A percentile compares a stretch with the other conserved stretches of the same genome.
phyloP scores from a whole-genome alignment of 2,888 invertebrate species.

The Pseudococcus longispinus region DNA sequence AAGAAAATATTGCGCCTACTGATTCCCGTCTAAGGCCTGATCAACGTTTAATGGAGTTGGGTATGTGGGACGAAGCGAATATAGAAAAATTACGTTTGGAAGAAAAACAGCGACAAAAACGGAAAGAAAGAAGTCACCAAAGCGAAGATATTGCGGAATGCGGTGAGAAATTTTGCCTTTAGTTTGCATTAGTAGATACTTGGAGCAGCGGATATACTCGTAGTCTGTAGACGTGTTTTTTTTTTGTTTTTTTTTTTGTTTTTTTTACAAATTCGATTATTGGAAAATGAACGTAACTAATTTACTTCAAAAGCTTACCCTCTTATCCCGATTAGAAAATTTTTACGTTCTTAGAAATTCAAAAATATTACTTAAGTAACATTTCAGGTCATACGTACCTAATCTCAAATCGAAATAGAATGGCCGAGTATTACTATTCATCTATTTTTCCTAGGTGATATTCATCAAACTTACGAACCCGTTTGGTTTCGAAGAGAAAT shows the following conservation, averaged over 20 bases:
- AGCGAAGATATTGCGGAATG: slow-evolving; percentile 75
- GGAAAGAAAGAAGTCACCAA: slow-evolving; percentile 76
- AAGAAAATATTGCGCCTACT: slow-evolving; percentile 91
- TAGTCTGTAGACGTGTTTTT: no score
- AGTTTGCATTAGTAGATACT: neutral
- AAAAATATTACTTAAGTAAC: no score
- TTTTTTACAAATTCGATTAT: no score
- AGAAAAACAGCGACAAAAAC: slow-evolving; percentile 88
- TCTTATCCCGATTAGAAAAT: no score
- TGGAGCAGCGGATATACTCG: no score
- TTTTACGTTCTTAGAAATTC: no score
- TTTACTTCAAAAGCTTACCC: no score
- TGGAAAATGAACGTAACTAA: no score
- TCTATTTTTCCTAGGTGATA: slow-evolving; percentile 50
- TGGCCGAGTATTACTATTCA: slow-evolving; percentile 30
- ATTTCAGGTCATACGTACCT: no score
- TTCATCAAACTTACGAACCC: slow-evolving; percentile 72
- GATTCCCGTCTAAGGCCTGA: slow-evolving; percentile 93
- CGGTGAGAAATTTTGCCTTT: slow-evolving; percentile 62
- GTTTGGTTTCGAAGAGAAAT: slow-evolving; percentile 88
- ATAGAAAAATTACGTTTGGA: slow-evolving; percentile 84
- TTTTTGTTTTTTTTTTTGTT: no score
- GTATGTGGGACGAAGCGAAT: slow-evolving; percentile 91
- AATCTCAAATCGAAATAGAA: no score
- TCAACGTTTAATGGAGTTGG: slow-evolving; percentile 97